Percentiles rank a stretch among this genome's conserved stretches.
These are phyloP conservation scores for Oreochromis aureus DNA, from an alignment of 2,113 vertebrate species.

Conservation along the genomic window DNA sequence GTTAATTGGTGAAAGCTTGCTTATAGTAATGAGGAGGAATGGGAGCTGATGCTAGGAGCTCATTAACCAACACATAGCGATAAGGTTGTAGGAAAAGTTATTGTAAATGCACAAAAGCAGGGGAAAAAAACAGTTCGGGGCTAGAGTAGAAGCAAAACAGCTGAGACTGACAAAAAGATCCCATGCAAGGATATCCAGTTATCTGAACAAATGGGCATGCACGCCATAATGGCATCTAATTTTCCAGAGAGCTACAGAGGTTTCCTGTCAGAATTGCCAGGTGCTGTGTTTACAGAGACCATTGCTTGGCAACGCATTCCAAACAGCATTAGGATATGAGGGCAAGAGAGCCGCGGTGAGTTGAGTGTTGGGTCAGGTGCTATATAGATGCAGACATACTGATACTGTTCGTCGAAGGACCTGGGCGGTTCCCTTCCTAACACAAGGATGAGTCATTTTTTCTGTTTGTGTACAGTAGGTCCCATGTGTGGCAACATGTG, in stretches of 20 bases:
- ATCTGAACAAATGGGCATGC: conserved; percentile 32
- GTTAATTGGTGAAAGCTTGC: conserved; percentile 51
- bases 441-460: conserved; percentile 36
- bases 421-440: conserved; percentile 6
- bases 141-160: background rate
- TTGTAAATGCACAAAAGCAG: background rate
- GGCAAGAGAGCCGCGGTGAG: conserved; percentile 6
- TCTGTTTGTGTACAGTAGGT: conserved; percentile 33
- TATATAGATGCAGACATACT: background rate
- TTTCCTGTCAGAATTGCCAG: conserved; percentile 70
- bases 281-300: conserved; percentile 62
- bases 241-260: conserved; percentile 52
- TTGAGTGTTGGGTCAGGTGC: conserved; percentile 37
- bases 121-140: accelerated
- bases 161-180: background rate
- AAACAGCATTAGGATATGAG: conserved; percentile 56
- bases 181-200: conserved; percentile 1
- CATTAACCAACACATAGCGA: conserved; percentile 23
- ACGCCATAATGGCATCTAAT: conserved; percentile 35
- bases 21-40: conserved; percentile 41
- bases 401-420: background rate
- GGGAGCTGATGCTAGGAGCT: conserved; percentile 18
- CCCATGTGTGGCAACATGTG: conserved; percentile 36
- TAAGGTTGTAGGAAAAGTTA: conserved; percentile 6
- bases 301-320: conserved; percentile 67